Conservation (phyloP, 1,140 invertebrate genomes). For the Calephelis nemesis region DNA sequence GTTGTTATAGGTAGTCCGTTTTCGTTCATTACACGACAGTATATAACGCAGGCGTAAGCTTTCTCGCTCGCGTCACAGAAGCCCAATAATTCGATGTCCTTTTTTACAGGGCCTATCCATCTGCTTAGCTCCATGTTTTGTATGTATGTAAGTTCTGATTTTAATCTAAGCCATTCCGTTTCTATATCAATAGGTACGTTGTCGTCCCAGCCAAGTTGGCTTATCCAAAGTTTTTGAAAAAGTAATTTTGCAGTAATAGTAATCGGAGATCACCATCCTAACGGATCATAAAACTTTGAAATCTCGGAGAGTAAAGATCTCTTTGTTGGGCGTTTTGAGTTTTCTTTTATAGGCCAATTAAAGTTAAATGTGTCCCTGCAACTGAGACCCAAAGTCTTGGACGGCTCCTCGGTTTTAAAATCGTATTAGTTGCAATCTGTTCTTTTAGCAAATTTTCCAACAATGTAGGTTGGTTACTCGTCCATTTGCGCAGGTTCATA, state of each 20-base stretch:
- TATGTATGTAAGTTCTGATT: constrained; percentile 31
- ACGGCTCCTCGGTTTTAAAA: constrained; percentile 33
- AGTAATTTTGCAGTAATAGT: constrained; percentile 58
- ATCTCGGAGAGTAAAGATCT: constrained; percentile 45
- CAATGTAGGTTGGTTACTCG: constrained; percentile 35
- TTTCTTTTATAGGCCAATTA: constrained; percentile 24
- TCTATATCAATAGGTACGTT: constrained; percentile 34
- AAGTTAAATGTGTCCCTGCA: constrained; percentile 39
- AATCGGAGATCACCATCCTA: constrained; percentile 54
- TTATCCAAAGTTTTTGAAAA: constrained; percentile 58
- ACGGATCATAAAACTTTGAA: constrained; percentile 50
- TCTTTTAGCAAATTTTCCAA: not conserved
- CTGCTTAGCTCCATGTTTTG: constrained; percentile 39
- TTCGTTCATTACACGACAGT: constrained; percentile 37
- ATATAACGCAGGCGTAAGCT: constrained; percentile 41
- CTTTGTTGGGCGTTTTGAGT: constrained; percentile 35
- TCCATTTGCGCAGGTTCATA: constrained; percentile 46
- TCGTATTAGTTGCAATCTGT: constrained; percentile 22
- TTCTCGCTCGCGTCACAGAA: constrained; percentile 50
- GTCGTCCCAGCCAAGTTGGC: constrained; percentile 55
- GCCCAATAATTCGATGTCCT: constrained; percentile 39
- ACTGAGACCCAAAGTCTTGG: constrained; percentile 43
- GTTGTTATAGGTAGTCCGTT: constrained; percentile 23
- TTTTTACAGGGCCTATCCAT: constrained; percentile 27
- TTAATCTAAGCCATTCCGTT: constrained; percentile 37